Conservation (phyloP, 2,797 vertebrate genomes). For the Delichon dasypus region DNA sequence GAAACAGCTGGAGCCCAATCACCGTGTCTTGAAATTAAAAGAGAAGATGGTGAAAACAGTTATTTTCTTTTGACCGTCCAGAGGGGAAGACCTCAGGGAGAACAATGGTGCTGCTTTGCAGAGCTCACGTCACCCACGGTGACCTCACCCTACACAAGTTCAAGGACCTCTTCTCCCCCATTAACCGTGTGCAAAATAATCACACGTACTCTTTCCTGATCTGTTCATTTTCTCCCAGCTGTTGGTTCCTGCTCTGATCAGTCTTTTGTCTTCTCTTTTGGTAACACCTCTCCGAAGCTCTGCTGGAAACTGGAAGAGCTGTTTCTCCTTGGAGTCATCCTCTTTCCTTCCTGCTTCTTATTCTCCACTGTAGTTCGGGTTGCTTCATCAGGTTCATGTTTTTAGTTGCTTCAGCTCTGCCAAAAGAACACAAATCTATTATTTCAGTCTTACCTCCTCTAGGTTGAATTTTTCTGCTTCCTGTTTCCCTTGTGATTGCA, state of each 20-base stretch:
- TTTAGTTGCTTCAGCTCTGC: neutral
- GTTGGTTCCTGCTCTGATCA: constrained; percentile 31
- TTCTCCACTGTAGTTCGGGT: neutral
- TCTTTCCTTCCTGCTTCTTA: constrained; percentile 11
- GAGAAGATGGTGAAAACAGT: constrained; percentile 55
- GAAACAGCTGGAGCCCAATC: constrained; percentile 55
- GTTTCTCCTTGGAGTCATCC: neutral
- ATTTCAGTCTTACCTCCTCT: neutral
- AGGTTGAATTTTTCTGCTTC: neutral
- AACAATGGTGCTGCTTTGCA: constrained; percentile 41
- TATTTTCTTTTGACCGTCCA: constrained; percentile 34
- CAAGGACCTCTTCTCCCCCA: constrained; percentile 43
- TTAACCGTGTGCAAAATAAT: constrained; percentile 24
- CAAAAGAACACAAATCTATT: neutral
- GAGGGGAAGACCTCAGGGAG: constrained; percentile 32
- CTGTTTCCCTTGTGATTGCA: neutral
- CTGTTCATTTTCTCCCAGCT: constrained; percentile 23
- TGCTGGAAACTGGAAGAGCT: neutral
- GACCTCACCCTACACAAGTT: constrained; percentile 51
- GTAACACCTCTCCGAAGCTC: neutral
- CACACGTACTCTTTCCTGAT: constrained; percentile 18
- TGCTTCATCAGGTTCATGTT: neutral
- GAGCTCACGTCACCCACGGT: neutral
- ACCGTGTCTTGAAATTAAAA: constrained; percentile 64
- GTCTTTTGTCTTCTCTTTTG: neutral